Evolutionary conservation across 2,888 invertebrate species (phyloP).

Genomic region (Nomada ferruginata): DNA sequence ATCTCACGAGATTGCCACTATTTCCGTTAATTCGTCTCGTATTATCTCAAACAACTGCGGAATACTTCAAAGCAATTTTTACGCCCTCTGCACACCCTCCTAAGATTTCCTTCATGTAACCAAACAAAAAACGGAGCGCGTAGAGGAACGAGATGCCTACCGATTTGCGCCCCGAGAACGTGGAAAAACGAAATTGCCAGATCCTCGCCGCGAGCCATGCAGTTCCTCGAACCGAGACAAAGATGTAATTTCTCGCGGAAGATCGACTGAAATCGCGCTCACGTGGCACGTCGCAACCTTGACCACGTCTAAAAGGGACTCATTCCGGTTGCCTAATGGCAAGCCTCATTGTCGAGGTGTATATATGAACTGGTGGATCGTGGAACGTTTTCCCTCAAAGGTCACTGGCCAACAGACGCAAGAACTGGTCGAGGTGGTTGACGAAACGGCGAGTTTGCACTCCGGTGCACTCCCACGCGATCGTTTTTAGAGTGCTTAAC

Average conservation of each 20-base stretch:
- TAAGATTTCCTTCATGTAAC: not conserved
- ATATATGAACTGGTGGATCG: not conserved
- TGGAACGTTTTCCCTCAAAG: slow-evolving; percentile 24
- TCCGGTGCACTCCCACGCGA: slow-evolving; percentile 48
- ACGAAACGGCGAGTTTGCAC: slow-evolving; percentile 39
- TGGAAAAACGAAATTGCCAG: slow-evolving; percentile 30
- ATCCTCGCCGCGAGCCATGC: slow-evolving; percentile 13
- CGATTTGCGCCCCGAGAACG: not conserved
- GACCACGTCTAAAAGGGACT: too few species aligned
- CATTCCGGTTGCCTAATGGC: slow-evolving; percentile 18
- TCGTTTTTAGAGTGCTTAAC: slow-evolving; percentile 46
- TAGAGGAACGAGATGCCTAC: slow-evolving; percentile 2
- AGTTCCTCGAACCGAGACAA: slow-evolving; percentile 23
- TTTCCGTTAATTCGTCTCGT: not conserved
- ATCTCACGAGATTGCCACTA: too few species aligned
- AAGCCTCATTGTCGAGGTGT: not conserved
- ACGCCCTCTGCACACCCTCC: not conserved
- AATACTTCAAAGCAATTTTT: not conserved
- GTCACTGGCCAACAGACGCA: slow-evolving; percentile 27
- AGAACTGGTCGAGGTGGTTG: slow-evolving; percentile 57
- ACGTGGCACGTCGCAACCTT: not conserved
- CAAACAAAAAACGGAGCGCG: slow-evolving; percentile 9
- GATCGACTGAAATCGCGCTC: slow-evolving; percentile 3
- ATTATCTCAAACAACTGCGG: not conserved
- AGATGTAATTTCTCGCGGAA: slow-evolving; percentile 21